A percentile compares a stretch with the other conserved stretches of the same genome.
These are phyloP conservation scores for Drosophila subsilvestris DNA, from an alignment of 2,888 invertebrate genomes.

Conservation along the genomic window DNA sequence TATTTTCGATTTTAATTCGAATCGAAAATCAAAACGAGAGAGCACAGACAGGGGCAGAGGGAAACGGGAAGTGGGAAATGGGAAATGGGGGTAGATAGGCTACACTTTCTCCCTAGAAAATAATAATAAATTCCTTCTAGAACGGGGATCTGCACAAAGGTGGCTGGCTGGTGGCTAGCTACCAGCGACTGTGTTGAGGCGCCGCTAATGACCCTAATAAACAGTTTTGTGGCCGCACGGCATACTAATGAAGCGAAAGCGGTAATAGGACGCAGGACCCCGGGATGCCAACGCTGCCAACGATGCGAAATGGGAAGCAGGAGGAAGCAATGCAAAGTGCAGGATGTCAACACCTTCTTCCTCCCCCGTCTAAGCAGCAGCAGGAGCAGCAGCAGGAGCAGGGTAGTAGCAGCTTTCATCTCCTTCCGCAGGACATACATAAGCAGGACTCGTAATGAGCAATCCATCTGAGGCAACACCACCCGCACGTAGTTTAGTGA, in stretches of 20 bases:
- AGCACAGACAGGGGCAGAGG: background rate
- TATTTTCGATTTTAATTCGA: conserved; percentile 46
- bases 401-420: background rate
- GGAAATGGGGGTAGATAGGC: background rate
- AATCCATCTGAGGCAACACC: conserved; percentile 71
- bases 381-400: background rate
- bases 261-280: conserved; percentile 35
- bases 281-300: conserved; percentile 26
- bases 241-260: conserved; percentile 66
- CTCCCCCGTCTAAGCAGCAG: background rate
- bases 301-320: conserved; percentile 1
- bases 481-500: conserved; percentile 79
- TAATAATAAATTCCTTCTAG: conserved; percentile 11
- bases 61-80: background rate
- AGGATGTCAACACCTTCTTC: conserved; percentile 71
- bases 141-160: background rate
- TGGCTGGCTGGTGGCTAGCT: no score
- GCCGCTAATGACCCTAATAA: conserved; percentile 78
- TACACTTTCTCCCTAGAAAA: background rate
- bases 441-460: conserved; percentile 60
- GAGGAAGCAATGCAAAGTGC: conserved; percentile 64
- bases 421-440: background rate
- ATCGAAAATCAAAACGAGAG: background rate
- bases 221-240: conserved; percentile 75
- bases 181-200: conserved; percentile 52